Evolutionary conservation across 2,888 invertebrate genomes (phyloP), one percentile per base, ranked within the genome.

Genomic region (Eueremaeus valkanovi): DNA sequence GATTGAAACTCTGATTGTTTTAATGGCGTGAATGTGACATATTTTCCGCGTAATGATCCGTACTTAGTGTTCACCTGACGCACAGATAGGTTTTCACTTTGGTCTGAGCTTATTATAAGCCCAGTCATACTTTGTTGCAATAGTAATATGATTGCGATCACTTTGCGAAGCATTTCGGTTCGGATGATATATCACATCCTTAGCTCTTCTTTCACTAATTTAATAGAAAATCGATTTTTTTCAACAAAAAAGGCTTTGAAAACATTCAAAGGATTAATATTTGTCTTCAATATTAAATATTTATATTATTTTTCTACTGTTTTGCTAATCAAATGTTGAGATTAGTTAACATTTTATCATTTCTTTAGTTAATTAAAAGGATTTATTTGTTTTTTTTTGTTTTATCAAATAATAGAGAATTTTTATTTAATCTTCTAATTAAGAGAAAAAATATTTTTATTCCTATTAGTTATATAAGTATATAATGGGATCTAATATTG

Each of bases 21-120:
- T 3, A 81, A 82, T 3, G 86, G 85, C 77, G 84, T 66, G 13
- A 76, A 66, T 66, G 72, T 73, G n/a, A 78, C 74, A 31, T 78
- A 63, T 40, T 74, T 68, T 24, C 84, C 84, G 29, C 82, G 79
- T n/a, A 84, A 78, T 72, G 81, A 80, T 31, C 84, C 84, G 77
- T 82, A 83, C 63, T 82, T 81, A 0, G 83, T 83, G 33, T 80
- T 79, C 63, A 83, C 79, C 11, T 81, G 80, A 11, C 81, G 75
- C 0, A 79, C 78, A 66, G 80, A 80, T 40, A 77, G 61, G 27
- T 68, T 68, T n/a, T 68, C 68, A 13, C 3, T 68, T 24, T 68
- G 40, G 16, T 68, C 68, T 3, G 68, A 27, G 42, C 40, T 68
- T 68, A 68, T 42, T 18, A 33, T 33, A 9, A 63, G 33, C 11